Conservation (phyloP, 1,140 invertebrate genomes). For the Mercenaria mercenaria region DNA sequence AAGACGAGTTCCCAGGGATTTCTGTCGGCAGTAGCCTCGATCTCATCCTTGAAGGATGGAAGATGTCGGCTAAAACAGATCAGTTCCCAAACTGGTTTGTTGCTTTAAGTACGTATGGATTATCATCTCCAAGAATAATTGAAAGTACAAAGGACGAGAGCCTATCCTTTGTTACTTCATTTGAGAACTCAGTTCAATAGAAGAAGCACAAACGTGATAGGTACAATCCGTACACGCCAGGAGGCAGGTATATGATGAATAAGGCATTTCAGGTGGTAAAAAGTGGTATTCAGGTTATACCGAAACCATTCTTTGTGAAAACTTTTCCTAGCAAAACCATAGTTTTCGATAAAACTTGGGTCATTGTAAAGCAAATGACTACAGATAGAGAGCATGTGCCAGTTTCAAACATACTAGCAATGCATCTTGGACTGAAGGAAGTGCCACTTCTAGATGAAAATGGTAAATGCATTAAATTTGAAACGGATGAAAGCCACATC, state of each 20-base stretch:
- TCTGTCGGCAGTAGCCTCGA: not conserved
- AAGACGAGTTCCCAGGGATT: not conserved
- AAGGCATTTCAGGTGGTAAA: not conserved
- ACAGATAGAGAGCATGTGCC: not conserved
- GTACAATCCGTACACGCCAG: constrained; percentile 31
- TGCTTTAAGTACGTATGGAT: not conserved
- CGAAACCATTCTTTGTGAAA: constrained; percentile 33
- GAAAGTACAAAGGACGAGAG: constrained; percentile 34
- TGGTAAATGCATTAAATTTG: not conserved
- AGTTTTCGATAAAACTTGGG: constrained; percentile 37
- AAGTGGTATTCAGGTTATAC: not conserved
- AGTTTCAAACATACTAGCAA: not conserved
- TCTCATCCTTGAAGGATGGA: not conserved
- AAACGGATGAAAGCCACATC: not conserved
- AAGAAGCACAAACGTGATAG: constrained; percentile 27
- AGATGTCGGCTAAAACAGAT: not conserved
- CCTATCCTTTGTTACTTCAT: constrained; percentile 20
- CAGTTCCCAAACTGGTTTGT: constrained; percentile 62
- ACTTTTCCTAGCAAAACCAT: not conserved
- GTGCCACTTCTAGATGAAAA: too few relatives aligned
- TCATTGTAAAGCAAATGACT: not conserved
- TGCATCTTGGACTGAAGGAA: not conserved
- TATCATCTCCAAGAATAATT: not conserved
- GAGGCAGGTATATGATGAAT: constrained; percentile 1
- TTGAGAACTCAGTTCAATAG: constrained; percentile 25